Evolutionary conservation across 2,888 invertebrate species (phyloP), one percentile per base, ranked within the genome.

Genomic region (Abrostola triplasia): DNA sequence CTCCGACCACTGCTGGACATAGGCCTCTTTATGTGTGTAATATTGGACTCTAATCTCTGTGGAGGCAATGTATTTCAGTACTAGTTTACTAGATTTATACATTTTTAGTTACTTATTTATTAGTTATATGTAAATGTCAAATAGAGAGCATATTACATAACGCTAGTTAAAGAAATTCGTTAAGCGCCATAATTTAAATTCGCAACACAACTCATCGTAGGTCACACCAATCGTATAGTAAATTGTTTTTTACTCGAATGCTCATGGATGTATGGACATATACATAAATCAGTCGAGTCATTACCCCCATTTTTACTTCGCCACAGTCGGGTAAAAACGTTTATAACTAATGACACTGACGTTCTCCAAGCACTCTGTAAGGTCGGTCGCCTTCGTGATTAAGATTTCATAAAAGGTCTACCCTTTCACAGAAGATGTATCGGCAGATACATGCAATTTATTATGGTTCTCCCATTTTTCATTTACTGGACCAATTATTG

Each of bases 271-370:
- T 72, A 59, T 60, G 58, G 47, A 64, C 57, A 62, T 61, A 37
- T 58, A 59, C 68, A 68, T 62, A 67, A 47, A 50, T 51, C 63
- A 65, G 38, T 36, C 12, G 57, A 61, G 72, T 63, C 66, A 60
- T 76, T 72, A 68, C 58, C 63, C 64, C 64, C 59, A 49, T 76
- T 79, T 66, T 72, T 64, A 61, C 63, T 48, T 9, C 35, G n/a
- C 44, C 59, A 41, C 12, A 57, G 60, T 61, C 49, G 53, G 60
- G 44, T 61, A 62, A 56, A 64, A 65, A 59, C 52, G 12, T 50
- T 55, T 64, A 56, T 61, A 62, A 50, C 56, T 52, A 64, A 74
- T 75, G 64, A 64, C 24, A 50, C 40, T 24, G 48, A 59, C 69
- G 57, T 63, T 63, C 77, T 59, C 42, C 11, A 41, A 54, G 41